Conservation (phyloP, 92 coral and sea anemone species). For the Epizoanthus illoricatus region DNA sequence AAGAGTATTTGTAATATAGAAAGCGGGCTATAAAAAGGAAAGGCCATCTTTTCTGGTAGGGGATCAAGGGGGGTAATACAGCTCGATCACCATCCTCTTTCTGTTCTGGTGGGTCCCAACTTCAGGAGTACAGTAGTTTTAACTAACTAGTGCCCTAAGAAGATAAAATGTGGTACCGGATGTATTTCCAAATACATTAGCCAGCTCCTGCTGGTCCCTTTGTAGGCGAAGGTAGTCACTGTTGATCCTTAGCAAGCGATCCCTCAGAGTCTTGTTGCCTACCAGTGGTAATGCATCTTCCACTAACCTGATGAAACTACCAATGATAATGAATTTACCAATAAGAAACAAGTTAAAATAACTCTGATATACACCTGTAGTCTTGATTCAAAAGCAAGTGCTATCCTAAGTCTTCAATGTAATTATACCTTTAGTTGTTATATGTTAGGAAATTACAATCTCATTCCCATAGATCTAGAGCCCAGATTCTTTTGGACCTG, state of each 20-base stretch:
- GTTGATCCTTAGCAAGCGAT: conserved; percentile 57
- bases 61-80: no score
- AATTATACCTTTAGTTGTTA: no score
- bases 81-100: not conserved
- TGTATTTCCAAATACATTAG: conserved; percentile 22
- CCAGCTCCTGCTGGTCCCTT: conserved; percentile 47
- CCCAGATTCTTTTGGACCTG: no score
- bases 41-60: no score
- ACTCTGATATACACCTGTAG: no score
- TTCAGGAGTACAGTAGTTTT: not conserved
- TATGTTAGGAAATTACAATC: no score
- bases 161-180: conserved; percentile 20
- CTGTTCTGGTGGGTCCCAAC: not conserved
- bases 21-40: no score
- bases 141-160: not conserved
- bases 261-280: conserved; percentile 61
- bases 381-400: no score
- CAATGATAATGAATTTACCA: not conserved
- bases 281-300: conserved; percentile 78
- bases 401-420: no score
- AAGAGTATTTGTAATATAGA: no score
- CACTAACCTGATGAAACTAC: conserved; percentile 62
- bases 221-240: conserved; percentile 47
- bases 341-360: not conserved
- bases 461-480: no score